These are phyloP conservation scores for Lasioglossum zephyrum DNA, from an alignment of 2,888 invertebrate species.

Conservation along the genomic window DNA sequence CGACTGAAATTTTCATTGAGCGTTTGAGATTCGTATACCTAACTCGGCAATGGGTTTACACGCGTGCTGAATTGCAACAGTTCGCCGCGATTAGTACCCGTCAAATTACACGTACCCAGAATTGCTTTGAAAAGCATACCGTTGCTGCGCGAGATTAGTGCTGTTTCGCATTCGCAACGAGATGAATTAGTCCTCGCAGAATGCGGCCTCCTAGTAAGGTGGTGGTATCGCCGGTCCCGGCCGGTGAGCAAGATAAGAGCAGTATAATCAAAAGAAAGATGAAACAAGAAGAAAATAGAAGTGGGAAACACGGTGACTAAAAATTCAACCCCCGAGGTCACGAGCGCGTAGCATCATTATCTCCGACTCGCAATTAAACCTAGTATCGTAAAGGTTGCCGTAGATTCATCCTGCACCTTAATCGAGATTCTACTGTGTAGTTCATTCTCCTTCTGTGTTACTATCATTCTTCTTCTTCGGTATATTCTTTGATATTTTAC, in stretches of 20 bases:
- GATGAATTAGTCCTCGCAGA: constrained; percentile 30
- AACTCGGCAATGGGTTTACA: constrained; percentile 7
- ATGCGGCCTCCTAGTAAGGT: neutral
- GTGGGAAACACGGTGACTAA: constrained; percentile 49
- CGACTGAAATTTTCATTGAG: neutral
- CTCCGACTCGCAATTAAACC: constrained; percentile 73
- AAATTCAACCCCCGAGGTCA: constrained; percentile 58
- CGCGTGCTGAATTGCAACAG: constrained; percentile 21
- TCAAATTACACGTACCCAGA: constrained; percentile 29
- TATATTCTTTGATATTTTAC: too few relatives aligned
- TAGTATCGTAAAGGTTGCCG: constrained; percentile 22
- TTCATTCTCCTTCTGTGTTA: too few relatives aligned
- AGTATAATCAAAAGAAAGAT: constrained; percentile 34
- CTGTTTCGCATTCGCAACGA: neutral
- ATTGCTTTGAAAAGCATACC: constrained; percentile 4
- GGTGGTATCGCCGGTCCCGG: neutral
- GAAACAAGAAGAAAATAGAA: constrained; percentile 61
- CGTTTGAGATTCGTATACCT: too few relatives aligned
- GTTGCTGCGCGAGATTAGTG: constrained; percentile 4
- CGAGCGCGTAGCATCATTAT: constrained; percentile 65
- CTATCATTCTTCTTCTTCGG: too few relatives aligned
- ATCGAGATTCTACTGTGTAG: too few relatives aligned
- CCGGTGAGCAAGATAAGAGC: constrained; percentile 30
- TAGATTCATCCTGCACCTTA: too few relatives aligned
- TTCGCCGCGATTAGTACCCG: constrained; percentile 16